Evolutionary conservation across 1,140 invertebrate genomes (phyloP).

Genomic region (Hesperophylax magnus): DNA sequence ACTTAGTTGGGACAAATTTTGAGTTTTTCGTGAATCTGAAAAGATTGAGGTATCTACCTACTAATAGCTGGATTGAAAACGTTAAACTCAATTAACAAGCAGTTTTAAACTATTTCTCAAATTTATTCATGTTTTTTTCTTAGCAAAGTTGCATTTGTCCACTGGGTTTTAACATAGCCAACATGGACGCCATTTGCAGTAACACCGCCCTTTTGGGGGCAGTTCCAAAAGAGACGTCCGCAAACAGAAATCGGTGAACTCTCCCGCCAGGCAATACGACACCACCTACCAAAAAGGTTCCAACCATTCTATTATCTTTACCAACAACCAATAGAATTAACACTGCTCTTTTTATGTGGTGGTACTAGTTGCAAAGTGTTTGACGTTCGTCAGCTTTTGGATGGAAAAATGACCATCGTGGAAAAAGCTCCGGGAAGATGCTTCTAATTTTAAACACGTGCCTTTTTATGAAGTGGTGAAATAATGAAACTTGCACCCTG

Average conservation of each 20-base stretch:
- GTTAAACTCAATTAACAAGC: no score
- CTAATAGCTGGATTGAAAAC: no score
- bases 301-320: background rate
- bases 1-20: no score
- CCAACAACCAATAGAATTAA: background rate
- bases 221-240: constrained; percentile 12
- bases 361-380: background rate
- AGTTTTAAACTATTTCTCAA: no score
- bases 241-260: background rate
- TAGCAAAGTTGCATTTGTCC: background rate
- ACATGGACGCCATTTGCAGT: constrained; percentile 28
- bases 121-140: no score
- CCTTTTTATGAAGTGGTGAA: background rate
- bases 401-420: constrained; percentile 11
- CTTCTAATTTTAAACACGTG: background rate
- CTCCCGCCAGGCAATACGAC: background rate
- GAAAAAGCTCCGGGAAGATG: background rate
- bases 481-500: background rate
- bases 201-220: constrained; percentile 35
- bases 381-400: background rate
- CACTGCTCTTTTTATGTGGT: background rate
- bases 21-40: no score
- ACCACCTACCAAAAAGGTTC: background rate
- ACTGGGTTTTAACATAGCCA: background rate
- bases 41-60: no score